These are phyloP conservation scores for Siderastrea radians DNA, from an alignment of 92 coral and sea anemone species.

Conservation along the genomic window DNA sequence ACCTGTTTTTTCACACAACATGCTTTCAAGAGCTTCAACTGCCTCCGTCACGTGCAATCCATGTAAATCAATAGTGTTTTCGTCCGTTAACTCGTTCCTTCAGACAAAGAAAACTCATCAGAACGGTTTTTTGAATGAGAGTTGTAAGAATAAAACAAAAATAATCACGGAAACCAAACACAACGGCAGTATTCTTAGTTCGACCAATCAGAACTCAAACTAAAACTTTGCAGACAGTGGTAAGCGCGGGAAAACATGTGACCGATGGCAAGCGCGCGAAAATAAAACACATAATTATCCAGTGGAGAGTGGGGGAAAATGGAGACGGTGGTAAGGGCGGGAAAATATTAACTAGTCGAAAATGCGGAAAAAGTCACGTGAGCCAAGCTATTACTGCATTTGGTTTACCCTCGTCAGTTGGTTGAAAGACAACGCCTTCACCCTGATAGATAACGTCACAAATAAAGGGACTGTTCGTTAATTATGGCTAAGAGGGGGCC, in stretches of 20 bases:
- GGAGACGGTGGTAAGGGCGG: not conserved
- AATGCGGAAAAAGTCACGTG: too few species aligned
- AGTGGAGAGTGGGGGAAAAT: too few species aligned
- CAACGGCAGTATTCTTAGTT: too few species aligned
- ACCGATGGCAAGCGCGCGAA: not conserved
- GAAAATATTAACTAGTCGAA: not conserved
- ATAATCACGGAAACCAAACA: not conserved
- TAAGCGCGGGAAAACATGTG: not conserved
- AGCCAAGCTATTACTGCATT: too few species aligned
- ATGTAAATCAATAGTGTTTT: slow-evolving; percentile 84
- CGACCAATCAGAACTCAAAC: too few species aligned
- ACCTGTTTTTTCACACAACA: slow-evolving; percentile 35
- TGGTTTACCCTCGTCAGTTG: too few species aligned
- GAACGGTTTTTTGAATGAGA: not conserved
- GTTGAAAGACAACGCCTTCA: too few species aligned
- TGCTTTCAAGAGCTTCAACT: slow-evolving; percentile 73
- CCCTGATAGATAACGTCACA: too few species aligned
- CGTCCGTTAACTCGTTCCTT: slow-evolving; percentile 63
- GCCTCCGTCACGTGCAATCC: slow-evolving; percentile 96
- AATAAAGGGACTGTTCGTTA: too few species aligned
- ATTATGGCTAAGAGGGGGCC: too few species aligned
- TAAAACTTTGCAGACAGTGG: not conserved
- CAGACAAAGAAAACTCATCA: not conserved
- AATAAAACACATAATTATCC: too few species aligned
- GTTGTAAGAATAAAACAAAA: not conserved